Conservation (phyloP, 2,113 vertebrate species). For the Pyxicephalus adspersus region DNA sequence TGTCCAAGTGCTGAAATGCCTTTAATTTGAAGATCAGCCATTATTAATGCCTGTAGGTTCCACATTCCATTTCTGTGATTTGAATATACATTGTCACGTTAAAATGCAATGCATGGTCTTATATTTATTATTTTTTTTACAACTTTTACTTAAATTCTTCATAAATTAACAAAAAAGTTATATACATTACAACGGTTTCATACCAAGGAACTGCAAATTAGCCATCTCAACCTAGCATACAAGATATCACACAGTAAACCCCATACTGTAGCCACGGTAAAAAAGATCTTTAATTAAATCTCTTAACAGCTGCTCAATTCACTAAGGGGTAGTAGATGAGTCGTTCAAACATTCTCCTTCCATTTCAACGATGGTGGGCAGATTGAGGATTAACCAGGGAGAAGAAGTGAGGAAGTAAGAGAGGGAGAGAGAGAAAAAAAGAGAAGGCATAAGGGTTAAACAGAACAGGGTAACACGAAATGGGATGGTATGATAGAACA, state of each 20-base stretch:
- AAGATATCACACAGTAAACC: background rate
- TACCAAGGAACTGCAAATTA: background rate
- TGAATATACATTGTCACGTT: background rate
- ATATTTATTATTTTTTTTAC: no score
- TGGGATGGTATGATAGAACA: background rate
- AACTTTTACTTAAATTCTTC: no score
- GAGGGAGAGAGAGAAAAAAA: background rate
- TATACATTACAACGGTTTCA: no score
- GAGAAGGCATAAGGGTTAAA: background rate
- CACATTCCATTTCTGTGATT: background rate
- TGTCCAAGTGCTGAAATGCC: background rate
- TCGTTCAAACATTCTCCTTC: background rate
- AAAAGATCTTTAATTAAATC: conserved; percentile 1
- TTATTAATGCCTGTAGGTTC: background rate
- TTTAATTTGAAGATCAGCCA: background rate
- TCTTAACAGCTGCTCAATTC: background rate
- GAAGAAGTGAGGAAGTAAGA: background rate
- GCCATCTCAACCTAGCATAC: background rate
- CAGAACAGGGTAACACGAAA: background rate
- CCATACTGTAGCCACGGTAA: background rate
- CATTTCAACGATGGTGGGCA: no score
- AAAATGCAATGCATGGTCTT: background rate
- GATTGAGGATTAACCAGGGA: no score
- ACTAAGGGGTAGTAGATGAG: background rate
- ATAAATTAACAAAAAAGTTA: no score